Base-by-base conservation (phyloP, 2,797 vertebrate genomes). In the Sebastes baramenuke region DNA sequence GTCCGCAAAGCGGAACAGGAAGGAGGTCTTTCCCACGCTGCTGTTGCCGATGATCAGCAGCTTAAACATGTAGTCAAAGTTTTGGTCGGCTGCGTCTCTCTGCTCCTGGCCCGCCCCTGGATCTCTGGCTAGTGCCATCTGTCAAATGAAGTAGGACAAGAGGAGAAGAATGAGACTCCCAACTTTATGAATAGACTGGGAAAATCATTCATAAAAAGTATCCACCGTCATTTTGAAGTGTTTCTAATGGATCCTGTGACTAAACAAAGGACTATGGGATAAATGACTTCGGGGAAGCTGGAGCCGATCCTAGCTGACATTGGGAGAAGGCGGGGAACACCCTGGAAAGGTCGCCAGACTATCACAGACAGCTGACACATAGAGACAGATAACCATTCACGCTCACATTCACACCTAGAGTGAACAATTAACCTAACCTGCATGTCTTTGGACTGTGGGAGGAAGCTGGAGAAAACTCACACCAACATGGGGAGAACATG, bases 31-130 rank as follows among this genome's bases (percentile, higher is more conserved):
- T 13, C 97, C 97, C 90, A 97, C 97, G 0, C 97, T 98, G 95
- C 97, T 98, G 93, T 98, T 97, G 9, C 97, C 97, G 0, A 98
- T 98, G 72, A 98, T 95, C 56, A 98, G 93, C 73, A 98, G 93
- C 87, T 98, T 98, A 80, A 98, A 98, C 97, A 98, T 98, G 92
- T 97, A 98, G 90, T 98, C 97, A 9, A 98, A 98, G 89, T 97
- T 98, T 88, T 98, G 97, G 90, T 98, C 97, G 0, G 97, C 96
- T 0, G 96, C 95, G 24, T 98, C 97, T 36, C 95, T 96, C 73
- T 95, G 94, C 52, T 94, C 91, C 30, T 91, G 90, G 2, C 91
- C 78, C 2, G 55, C 25, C 13, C 66, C 92, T 14, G 94, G 83
- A 52, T 97, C 96, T 56, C 86, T 95, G 36, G 94, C 96, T 1